A percentile compares a stretch with the other conserved stretches of the same genome.
phyloP scores from a whole-genome alignment of 2,888 invertebrate species.

The Chymomyza fuscimana region DNA sequence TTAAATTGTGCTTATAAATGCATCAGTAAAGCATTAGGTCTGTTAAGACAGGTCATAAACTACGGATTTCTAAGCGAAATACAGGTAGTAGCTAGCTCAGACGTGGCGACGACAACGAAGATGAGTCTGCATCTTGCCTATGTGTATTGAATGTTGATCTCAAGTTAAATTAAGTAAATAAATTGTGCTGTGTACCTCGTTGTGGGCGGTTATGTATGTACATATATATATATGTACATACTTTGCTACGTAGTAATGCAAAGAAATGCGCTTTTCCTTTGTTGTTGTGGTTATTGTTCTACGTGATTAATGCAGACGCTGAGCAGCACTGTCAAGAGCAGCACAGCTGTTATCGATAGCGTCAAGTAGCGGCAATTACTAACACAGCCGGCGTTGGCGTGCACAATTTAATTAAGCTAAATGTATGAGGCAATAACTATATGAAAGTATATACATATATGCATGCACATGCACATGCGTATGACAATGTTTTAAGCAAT shows the following conservation, averaged over 20 bases:
- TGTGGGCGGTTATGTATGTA: too few species aligned
- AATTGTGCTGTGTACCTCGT: neutral
- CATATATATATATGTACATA: neutral
- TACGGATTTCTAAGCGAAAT: conserved; percentile 28
- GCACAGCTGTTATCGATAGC: conserved; percentile 37
- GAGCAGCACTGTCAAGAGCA: neutral
- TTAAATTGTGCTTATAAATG: conserved; percentile 33
- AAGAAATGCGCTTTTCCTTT: neutral
- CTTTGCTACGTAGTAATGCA: neutral
- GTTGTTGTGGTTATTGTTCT: neutral
- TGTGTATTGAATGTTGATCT: conserved; percentile 32
- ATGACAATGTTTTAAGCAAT: neutral
- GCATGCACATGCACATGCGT: neutral
- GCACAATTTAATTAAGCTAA: conserved; percentile 14
- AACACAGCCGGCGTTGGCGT: neutral
- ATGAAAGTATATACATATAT: neutral
- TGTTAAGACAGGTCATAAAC: conserved; percentile 58
- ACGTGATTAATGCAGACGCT: conserved; percentile 13
- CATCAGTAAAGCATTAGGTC: conserved; percentile 12
- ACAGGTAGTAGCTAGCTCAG: conserved; percentile 47
- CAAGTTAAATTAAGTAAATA: conserved; percentile 17
- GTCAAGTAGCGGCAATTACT: conserved; percentile 11
- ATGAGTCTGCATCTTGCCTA: neutral
- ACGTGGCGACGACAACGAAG: conserved; percentile 42
- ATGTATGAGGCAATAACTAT: neutral